Conservation (phyloP, 2,888 invertebrate species). For the Dryadula phaetusa region DNA sequence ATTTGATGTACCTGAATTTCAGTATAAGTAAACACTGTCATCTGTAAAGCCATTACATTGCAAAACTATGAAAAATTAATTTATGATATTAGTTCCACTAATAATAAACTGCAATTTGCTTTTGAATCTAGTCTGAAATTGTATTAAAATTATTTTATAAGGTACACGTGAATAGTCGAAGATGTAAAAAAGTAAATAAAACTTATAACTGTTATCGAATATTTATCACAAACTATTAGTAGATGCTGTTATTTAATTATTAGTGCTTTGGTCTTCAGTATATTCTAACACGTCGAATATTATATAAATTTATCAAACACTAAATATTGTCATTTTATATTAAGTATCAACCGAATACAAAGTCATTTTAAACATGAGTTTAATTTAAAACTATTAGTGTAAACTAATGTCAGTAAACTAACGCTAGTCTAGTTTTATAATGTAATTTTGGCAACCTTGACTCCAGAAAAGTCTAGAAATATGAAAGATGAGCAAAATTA, state of each 20-base stretch:
- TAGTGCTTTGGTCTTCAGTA: constrained; percentile 3
- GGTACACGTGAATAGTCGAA: neutral
- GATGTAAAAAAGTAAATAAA: neutral
- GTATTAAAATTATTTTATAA: constrained; percentile 11
- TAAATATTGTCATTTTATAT: neutral
- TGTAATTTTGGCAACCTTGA: constrained; percentile 28
- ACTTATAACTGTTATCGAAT: neutral
- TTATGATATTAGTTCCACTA: constrained; percentile 20
- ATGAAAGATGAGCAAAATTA: constrained; percentile 47
- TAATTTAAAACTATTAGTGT: constrained; percentile 5
- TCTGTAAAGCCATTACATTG: constrained; percentile 24
- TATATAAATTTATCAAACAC: neutral
- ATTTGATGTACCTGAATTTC: constrained; percentile 67
- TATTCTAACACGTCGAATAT: neutral
- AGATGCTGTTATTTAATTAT: constrained; percentile 2
- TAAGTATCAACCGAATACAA: constrained; percentile 4
- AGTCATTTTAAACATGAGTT: neutral
- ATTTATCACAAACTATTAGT: constrained; percentile 5
- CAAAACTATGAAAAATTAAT: constrained; percentile 11
- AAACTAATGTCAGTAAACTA: constrained; percentile 14
- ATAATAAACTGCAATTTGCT: neutral
- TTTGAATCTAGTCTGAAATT: constrained; percentile 6
- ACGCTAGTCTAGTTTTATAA: constrained; percentile 19
- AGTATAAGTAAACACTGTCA: constrained; percentile 29
- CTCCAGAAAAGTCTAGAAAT: constrained; percentile 14